These are phyloP conservation scores for Drosophila nigricruria DNA, from an alignment of 2,888 invertebrate species.

Conservation along the genomic window DNA sequence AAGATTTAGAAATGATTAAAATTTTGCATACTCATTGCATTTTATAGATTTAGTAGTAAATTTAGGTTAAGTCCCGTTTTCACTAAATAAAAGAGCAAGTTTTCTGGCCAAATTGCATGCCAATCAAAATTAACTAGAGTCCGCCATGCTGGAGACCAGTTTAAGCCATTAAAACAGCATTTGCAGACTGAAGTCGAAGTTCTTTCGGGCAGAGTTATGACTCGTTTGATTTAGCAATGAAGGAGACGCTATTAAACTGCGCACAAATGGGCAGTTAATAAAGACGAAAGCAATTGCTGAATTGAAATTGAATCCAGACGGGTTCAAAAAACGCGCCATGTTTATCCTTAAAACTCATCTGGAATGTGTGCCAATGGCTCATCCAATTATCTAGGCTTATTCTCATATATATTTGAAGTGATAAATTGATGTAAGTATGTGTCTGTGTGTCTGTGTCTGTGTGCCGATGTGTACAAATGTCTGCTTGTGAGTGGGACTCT, in stretches of 20 bases:
- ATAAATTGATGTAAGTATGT: not conserved
- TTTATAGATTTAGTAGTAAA: not conserved
- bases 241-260: not conserved
- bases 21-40: not conserved
- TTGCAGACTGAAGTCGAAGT: not conserved
- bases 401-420: constrained; percentile 19
- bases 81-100: not conserved
- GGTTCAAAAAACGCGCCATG: constrained; percentile 18
- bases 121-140: not conserved
- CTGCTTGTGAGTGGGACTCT: constrained; percentile 35
- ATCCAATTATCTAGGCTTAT: constrained; percentile 48
- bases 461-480: constrained; percentile 7
- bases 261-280: not conserved
- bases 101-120: not conserved
- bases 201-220: not conserved
- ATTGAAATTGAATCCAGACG: constrained; percentile 9
- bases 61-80: not conserved
- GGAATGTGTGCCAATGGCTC: constrained; percentile 33
- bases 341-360: constrained; percentile 29
- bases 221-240: constrained; percentile 5
- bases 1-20: not conserved
- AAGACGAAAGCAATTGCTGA: constrained; percentile 6
- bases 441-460: constrained; percentile 10
- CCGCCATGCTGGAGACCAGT: not conserved
- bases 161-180: not conserved